Percentiles rank a stretch among this genome's conserved stretches.
These are phyloP conservation scores for Allophyes oxyacanthae DNA, from an alignment of 2,888 invertebrate genomes.

Conservation along the genomic window DNA sequence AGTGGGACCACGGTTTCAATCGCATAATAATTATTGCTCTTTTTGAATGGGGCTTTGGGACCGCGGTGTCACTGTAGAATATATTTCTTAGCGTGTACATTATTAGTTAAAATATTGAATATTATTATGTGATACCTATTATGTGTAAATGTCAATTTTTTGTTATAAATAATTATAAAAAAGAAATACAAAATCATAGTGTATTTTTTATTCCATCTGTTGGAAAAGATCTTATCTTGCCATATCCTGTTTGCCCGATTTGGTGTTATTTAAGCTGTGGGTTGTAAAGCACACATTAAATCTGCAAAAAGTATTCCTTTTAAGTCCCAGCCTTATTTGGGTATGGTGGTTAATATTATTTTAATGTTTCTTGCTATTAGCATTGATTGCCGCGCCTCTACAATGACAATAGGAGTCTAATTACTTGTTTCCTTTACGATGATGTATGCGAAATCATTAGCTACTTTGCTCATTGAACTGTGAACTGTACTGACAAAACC, in stretches of 20 bases:
- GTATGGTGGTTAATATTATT: constrained; percentile 20
- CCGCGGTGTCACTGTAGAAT: too few species aligned
- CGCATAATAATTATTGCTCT: too few species aligned
- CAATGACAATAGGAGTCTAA: constrained; percentile 48
- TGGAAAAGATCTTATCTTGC: constrained; percentile 28
- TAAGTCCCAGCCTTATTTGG: constrained; percentile 27
- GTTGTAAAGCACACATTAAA: constrained; percentile 15
- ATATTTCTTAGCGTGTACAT: too few species aligned
- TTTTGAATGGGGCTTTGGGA: too few species aligned
- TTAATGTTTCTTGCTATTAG: constrained; percentile 34
- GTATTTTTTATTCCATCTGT: neutral
- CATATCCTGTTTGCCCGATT: constrained; percentile 34
- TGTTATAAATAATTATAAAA: too few species aligned
- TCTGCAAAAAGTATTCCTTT: constrained; percentile 21
- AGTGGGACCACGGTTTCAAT: too few species aligned
- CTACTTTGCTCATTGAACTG: constrained; percentile 36
- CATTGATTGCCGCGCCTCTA: constrained; percentile 44
- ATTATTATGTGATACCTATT: too few species aligned
- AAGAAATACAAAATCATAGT: too few species aligned
- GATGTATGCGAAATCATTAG: constrained; percentile 48
- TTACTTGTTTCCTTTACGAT: constrained; percentile 51
- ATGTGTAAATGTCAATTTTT: too few species aligned
- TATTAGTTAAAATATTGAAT: too few species aligned
- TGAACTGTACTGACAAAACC: constrained; percentile 28
- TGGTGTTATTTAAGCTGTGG: constrained; percentile 1